These are phyloP conservation scores for Lathronympha strigana DNA, from an alignment of 2,888 invertebrate genomes.

Conservation along the genomic window DNA sequence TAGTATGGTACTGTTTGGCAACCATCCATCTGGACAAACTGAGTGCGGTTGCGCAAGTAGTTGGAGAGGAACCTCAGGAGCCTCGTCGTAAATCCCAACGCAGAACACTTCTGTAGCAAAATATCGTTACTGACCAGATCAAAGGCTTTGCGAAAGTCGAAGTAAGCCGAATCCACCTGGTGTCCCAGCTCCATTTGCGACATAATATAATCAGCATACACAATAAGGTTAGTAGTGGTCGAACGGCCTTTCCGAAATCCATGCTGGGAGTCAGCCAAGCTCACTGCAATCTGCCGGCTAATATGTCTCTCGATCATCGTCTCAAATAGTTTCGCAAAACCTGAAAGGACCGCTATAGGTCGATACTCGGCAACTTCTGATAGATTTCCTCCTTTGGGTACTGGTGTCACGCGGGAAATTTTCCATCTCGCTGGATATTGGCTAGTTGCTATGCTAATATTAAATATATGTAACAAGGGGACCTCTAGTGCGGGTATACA, in stretches of 20 bases:
- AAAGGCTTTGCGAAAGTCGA: constrained; percentile 4
- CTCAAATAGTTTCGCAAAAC: constrained; percentile 35
- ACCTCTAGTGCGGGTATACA: constrained; percentile 19
- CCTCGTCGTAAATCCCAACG: background rate
- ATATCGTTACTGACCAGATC: constrained; percentile 28
- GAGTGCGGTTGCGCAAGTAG: constrained; percentile 1
- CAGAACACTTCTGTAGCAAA: background rate
- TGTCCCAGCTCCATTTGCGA: background rate
- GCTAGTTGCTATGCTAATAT: constrained; percentile 12
- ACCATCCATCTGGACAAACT: background rate
- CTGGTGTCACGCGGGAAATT: constrained; percentile 32
- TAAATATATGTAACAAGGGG: constrained; percentile 36
- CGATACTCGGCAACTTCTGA: constrained; percentile 22
- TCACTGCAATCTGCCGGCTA: constrained; percentile 9
- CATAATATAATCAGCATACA: background rate
- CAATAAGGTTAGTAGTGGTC: constrained; percentile 24
- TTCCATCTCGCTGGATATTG: constrained; percentile 32
- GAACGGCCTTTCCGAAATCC: constrained; percentile 31
- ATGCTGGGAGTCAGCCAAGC: constrained; percentile 30
- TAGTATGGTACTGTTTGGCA: background rate
- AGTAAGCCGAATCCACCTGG: constrained; percentile 5
- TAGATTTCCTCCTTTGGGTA: constrained; percentile 23
- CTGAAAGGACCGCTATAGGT: constrained; percentile 37
- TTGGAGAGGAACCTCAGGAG: background rate
- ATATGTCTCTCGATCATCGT: constrained; percentile 19